Percentiles rank a stretch among this genome's conserved stretches.
Conservation (phyloP, 1,140 invertebrate genomes). For the Sarcophaga peregrina region DNA sequence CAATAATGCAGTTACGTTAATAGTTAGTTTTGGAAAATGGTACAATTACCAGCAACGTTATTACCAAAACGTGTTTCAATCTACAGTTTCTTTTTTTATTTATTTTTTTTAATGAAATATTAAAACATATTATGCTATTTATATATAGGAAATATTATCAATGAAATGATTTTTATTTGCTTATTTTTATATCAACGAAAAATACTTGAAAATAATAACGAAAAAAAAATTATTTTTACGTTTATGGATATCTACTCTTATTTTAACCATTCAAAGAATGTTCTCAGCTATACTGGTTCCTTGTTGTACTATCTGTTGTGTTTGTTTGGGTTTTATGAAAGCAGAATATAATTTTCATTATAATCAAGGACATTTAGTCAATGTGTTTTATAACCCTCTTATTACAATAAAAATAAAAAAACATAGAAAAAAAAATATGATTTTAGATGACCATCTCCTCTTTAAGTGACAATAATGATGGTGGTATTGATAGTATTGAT, state of each 20-base stretch:
- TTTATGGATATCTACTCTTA: background rate
- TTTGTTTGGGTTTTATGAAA: background rate
- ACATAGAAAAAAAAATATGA: background rate
- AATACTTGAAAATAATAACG: slow-evolving; percentile 34
- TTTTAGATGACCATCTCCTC: background rate
- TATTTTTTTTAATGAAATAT: slow-evolving; percentile 19
- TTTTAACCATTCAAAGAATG: too few relatives aligned
- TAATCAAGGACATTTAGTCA: slow-evolving; percentile 32
- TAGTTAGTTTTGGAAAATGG: background rate
- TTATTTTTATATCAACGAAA: slow-evolving; percentile 28
- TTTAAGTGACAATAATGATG: background rate
- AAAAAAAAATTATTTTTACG: slow-evolving; percentile 33
- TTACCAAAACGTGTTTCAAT: slow-evolving; percentile 2
- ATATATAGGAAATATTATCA: too few relatives aligned
- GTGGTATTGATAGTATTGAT: slow-evolving; percentile 5
- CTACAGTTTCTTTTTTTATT: background rate
- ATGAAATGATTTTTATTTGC: background rate
- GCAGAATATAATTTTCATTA: background rate
- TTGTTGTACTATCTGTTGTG: background rate
- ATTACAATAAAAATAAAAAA: background rate
- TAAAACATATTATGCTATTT: too few relatives aligned
- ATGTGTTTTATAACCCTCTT: slow-evolving; percentile 19
- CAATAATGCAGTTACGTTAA: too few relatives aligned
- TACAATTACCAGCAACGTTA: background rate
- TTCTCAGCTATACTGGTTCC: too few relatives aligned